Evolutionary conservation across 2,113 vertebrate genomes (phyloP).

Genomic region (Acinonyx jubatus): DNA sequence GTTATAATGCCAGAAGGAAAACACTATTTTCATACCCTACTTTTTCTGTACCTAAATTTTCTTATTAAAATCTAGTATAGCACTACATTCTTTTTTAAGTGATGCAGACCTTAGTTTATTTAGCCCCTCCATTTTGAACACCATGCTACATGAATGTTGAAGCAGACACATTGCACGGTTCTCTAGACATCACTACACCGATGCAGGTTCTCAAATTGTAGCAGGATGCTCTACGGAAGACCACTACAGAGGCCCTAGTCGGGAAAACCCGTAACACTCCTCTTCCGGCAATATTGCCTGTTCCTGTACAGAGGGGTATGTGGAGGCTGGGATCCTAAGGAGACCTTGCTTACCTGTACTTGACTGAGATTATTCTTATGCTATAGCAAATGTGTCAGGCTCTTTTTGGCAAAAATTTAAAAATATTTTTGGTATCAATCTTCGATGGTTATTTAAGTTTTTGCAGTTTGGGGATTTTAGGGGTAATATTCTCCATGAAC

Average conservation of each 20-base stretch:
- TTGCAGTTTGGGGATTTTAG: slow-evolving; percentile 56
- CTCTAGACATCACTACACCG: slow-evolving; percentile 84
- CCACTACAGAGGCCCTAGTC: slow-evolving; percentile 73
- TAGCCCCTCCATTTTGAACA: slow-evolving; percentile 88
- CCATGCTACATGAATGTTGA: slow-evolving; percentile 88
- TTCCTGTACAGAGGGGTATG: slow-evolving; percentile 64
- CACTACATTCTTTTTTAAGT: slow-evolving; percentile 93
- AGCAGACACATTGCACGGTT: slow-evolving; percentile 91
- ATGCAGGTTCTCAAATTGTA: slow-evolving; percentile 81
- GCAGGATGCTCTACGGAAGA: slow-evolving; percentile 80
- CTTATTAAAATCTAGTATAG: slow-evolving; percentile 94
- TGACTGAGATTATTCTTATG: slow-evolving; percentile 61
- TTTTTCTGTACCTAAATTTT: slow-evolving; percentile 95
- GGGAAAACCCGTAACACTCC: slow-evolving; percentile 64
- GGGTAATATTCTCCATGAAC: slow-evolving; percentile 64
- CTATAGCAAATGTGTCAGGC: slow-evolving; percentile 64
- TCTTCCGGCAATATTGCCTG: slow-evolving; percentile 75
- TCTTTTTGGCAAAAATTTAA: slow-evolving; percentile 66
- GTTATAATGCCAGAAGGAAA: slow-evolving; percentile 90
- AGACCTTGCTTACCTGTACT: slow-evolving; percentile 42
- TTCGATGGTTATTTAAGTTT: slow-evolving; percentile 68
- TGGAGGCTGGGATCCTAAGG: slow-evolving; percentile 59
- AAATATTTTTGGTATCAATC: slow-evolving; percentile 47
- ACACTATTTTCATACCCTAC: slow-evolving; percentile 97
- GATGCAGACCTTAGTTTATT: slow-evolving; percentile 89